A percentile compares a stretch with the other conserved stretches of the same genome.
phyloP scores from a whole-genome alignment of 2,113 vertebrate species.

The Castor canadensis region DNA sequence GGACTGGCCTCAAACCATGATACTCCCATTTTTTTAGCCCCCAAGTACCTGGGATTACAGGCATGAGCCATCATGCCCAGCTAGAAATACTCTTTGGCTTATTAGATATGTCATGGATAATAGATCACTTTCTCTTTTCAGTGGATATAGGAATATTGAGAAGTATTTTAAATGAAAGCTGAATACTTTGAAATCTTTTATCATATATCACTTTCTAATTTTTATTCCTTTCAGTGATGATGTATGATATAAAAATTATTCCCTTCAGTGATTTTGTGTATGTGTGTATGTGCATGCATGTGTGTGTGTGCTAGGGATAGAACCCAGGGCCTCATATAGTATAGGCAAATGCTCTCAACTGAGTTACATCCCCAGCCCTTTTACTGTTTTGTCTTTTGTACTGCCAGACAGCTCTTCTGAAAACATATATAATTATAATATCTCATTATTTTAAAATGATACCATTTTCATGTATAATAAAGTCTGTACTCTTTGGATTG shows the following conservation, averaged over 20 bases:
- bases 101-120: background rate
- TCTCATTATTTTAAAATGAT: background rate
- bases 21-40: too few species aligned
- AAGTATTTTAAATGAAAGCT: constrained; percentile 8
- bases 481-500: background rate
- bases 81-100: constrained; percentile 42
- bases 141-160: background rate
- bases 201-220: background rate
- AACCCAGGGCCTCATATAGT: background rate
- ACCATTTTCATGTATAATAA: background rate
- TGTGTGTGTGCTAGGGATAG: background rate
- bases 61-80: too few species aligned
- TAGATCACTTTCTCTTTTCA: background rate
- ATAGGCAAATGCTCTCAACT: background rate
- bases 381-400: background rate
- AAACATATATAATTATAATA: constrained; percentile 14
- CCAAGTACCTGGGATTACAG: too few species aligned
- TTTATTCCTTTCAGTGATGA: too few species aligned
- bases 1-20: too few species aligned
- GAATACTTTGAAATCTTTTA: constrained; percentile 8
- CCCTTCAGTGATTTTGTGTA: background rate
- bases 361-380: background rate
- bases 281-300: background rate
- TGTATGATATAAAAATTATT: too few species aligned
- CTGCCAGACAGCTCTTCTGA: background rate